phyloP scores from a whole-genome alignment of 1,140 invertebrate species.

The Aphaenogaster floridana region DNA sequence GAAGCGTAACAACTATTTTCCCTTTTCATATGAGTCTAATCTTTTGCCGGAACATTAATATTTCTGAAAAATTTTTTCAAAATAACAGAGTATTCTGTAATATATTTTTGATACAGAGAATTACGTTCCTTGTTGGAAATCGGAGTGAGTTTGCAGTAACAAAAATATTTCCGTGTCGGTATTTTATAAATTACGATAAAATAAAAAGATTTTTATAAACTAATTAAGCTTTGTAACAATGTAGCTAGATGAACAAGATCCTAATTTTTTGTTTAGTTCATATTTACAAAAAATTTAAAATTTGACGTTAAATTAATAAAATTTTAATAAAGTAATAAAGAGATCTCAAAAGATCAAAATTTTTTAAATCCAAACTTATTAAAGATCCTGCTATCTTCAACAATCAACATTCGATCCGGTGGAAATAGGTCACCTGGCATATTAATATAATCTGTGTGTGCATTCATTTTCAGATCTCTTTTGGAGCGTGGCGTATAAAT shows the following conservation, averaged over 20 bases:
- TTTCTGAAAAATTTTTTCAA: not conserved
- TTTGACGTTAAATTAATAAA: too few relatives aligned
- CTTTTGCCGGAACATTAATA: not conserved
- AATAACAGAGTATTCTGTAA: not conserved
- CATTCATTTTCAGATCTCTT: constrained; percentile 9
- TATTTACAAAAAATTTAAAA: not conserved
- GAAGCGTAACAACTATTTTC: constrained; percentile 16
- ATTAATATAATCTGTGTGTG: constrained; percentile 8
- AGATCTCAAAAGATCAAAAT: not conserved
- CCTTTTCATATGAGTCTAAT: not conserved
- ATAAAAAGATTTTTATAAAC: not conserved
- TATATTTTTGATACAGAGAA: not conserved
- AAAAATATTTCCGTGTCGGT: not conserved
- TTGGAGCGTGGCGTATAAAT: constrained; percentile 37
- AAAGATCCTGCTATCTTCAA: not conserved
- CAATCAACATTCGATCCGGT: not conserved
- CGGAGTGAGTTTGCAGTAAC: not conserved
- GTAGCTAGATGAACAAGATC: not conserved
- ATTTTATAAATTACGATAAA: constrained; percentile 2
- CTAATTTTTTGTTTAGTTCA: not conserved
- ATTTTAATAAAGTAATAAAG: not conserved
- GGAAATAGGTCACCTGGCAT: not conserved
- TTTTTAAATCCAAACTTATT: not conserved
- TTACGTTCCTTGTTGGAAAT: not conserved
- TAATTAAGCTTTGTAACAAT: not conserved